Evolutionary conservation across 2,888 invertebrate species (phyloP).

Genomic region (Sarcophaga variegata): DNA sequence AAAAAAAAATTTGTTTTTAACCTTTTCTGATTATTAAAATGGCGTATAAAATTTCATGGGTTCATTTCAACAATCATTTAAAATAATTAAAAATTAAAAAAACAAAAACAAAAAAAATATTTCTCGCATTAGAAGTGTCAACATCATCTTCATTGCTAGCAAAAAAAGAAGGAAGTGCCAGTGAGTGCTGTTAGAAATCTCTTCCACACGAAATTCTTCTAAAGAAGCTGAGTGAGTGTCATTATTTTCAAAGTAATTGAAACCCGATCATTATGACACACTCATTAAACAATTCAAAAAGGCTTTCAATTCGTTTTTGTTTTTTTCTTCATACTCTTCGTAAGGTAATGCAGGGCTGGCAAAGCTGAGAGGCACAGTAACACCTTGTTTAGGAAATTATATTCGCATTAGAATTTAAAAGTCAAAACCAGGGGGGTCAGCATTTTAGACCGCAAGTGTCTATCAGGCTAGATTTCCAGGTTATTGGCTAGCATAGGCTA

Average conservation of each 20-base stretch:
- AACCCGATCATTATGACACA: constrained; percentile 78
- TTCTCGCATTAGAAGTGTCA: constrained; percentile 65
- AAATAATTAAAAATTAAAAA: constrained; percentile 59
- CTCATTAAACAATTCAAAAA: constrained; percentile 71
- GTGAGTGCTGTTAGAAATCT: neutral
- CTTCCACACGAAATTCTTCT: neutral
- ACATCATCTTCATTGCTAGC: constrained; percentile 6
- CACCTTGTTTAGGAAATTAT: too few relatives aligned
- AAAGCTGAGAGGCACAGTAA: constrained; percentile 5
- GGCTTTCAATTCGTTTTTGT: neutral
- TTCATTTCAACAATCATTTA: constrained; percentile 51
- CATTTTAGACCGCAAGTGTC: too few relatives aligned
- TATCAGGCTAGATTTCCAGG: too few relatives aligned
- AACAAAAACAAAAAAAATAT: neutral
- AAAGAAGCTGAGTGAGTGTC: constrained; percentile 28
- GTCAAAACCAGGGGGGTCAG: too few relatives aligned
- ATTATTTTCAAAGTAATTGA: constrained; percentile 75
- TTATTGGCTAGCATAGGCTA: too few relatives aligned
- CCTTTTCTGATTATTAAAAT: constrained; percentile 61
- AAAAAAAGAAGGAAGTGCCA: neutral
- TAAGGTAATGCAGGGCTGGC: constrained; percentile 28
- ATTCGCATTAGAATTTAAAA: too few relatives aligned
- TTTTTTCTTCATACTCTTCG: constrained; percentile 5
- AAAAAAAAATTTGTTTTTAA: constrained; percentile 53
- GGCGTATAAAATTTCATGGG: constrained; percentile 66